These are phyloP conservation scores for Nasonia giraulti DNA, from an alignment of 1,140 invertebrate genomes.

Conservation along the genomic window DNA sequence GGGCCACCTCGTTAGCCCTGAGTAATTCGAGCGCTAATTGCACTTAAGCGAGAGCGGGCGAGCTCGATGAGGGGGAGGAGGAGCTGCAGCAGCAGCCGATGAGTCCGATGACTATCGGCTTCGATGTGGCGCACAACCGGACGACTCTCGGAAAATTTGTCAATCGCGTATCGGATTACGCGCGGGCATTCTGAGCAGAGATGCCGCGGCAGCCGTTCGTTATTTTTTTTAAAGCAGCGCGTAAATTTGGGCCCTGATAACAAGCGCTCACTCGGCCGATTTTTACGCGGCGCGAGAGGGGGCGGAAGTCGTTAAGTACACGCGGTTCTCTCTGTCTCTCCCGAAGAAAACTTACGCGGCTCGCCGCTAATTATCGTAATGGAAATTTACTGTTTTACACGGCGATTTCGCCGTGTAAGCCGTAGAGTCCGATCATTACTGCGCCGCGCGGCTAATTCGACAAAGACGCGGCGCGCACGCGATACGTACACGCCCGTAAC, in stretches of 20 bases:
- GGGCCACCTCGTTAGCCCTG: constrained; percentile 69
- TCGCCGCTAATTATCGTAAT: constrained; percentile 23
- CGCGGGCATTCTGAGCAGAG: no score
- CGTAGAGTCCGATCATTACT: background rate
- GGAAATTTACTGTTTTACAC: constrained; percentile 21
- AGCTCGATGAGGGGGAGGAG: background rate
- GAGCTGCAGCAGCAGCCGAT: no score
- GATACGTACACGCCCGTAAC: background rate
- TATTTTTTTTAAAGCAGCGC: background rate
- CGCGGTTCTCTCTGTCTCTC: no score
- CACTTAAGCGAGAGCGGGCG: constrained; percentile 62
- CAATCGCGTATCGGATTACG: background rate
- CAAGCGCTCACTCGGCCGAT: background rate
- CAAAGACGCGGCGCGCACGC: no score
- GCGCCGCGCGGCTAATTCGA: background rate
- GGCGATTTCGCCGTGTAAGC: background rate
- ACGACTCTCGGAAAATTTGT: background rate
- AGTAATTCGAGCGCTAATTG: constrained; percentile 72
- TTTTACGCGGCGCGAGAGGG: background rate
- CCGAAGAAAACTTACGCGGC: background rate
- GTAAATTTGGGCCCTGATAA: background rate
- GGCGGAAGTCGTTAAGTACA: constrained; percentile 5
- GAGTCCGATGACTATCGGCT: background rate
- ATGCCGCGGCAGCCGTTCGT: background rate
- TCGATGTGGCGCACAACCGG: background rate